phyloP scores from a whole-genome alignment of 2,888 invertebrate species.

The Dichetophora obliterata region DNA sequence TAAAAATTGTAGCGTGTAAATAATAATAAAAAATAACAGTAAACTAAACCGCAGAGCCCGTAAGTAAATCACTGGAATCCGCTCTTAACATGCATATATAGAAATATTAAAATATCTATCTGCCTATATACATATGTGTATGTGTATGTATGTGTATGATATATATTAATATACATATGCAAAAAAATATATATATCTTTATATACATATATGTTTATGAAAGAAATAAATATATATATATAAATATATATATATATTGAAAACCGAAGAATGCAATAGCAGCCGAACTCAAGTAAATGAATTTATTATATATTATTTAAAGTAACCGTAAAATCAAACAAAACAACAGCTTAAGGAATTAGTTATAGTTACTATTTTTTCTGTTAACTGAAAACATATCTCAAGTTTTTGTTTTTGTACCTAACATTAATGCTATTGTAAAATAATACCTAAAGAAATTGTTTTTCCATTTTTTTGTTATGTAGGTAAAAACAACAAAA shows the following conservation, averaged over 20 bases:
- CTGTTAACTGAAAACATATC: constrained; percentile 29
- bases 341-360: background rate
- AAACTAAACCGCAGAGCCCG: background rate
- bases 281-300: constrained; percentile 36
- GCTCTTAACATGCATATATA: background rate
- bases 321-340: constrained; percentile 23
- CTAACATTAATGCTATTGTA: constrained; percentile 12
- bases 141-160: constrained; percentile 24
- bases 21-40: constrained; percentile 21
- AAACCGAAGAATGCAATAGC: constrained; percentile 13
- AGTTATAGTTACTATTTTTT: constrained; percentile 18
- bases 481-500: background rate
- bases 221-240: background rate
- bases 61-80: background rate
- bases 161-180: background rate
- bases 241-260: background rate
- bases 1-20: constrained; percentile 36
- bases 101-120: background rate
- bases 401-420: constrained; percentile 9
- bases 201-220: constrained; percentile 7
- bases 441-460: constrained; percentile 2
- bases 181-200: background rate
- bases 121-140: no score
- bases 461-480: constrained; percentile 11
- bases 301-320: constrained; percentile 30